These are phyloP conservation scores for Rhyacophila brunnea DNA, from an alignment of 1,140 invertebrate genomes.

Conservation along the genomic window DNA sequence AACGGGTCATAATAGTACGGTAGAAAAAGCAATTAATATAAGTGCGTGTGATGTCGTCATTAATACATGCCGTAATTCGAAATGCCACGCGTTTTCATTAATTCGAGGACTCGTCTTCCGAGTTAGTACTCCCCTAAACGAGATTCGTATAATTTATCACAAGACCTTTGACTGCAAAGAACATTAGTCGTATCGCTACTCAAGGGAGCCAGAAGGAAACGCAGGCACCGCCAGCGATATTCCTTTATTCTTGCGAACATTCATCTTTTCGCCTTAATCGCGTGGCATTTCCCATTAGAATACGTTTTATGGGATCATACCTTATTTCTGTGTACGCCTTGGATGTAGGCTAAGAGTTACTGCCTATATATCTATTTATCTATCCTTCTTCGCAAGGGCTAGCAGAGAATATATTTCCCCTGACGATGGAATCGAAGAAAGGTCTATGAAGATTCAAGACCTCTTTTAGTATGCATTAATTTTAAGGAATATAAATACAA, in stretches of 20 bases:
- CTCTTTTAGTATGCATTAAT: too few species aligned
- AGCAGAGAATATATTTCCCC: too few species aligned
- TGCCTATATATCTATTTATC: too few species aligned
- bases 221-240: not conserved
- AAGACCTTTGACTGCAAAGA: slow-evolving; percentile 27
- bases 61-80: not conserved
- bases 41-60: too few species aligned
- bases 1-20: too few species aligned
- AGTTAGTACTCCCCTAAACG: not conserved
- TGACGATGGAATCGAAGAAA: too few species aligned
- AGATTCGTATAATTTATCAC: slow-evolving; percentile 27
- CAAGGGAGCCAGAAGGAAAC: slow-evolving; percentile 5
- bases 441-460: too few species aligned
- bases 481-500: too few species aligned
- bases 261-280: slow-evolving; percentile 21
- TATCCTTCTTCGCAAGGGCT: too few species aligned
- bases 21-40: too few species aligned
- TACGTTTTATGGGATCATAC: slow-evolving; percentile 18
- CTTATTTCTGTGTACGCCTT: slow-evolving; percentile 10
- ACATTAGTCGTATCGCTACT: slow-evolving; percentile 23
- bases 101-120: slow-evolving; percentile 8
- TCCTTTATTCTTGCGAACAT: slow-evolving; percentile 24
- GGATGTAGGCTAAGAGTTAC: slow-evolving; percentile 3
- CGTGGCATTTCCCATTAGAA: slow-evolving; percentile 31
- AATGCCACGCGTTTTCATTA: slow-evolving; percentile 19